phyloP scores from a whole-genome alignment of 2,797 vertebrate species.

The Cynodonichthys magdalenae region DNA sequence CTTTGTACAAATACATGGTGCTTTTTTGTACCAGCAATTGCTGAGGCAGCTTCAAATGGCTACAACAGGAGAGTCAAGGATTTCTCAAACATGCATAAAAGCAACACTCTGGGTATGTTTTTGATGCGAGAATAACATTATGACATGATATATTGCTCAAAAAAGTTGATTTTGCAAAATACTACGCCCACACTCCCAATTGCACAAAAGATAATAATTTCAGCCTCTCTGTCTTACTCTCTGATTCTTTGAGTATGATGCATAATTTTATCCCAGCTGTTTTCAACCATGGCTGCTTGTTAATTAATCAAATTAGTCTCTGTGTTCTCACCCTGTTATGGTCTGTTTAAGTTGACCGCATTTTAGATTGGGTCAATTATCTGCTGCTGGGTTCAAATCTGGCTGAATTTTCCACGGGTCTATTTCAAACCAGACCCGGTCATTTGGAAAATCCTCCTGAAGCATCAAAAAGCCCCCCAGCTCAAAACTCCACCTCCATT shows the following conservation, averaged over 20 bases:
- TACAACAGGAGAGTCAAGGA: too few relatives aligned
- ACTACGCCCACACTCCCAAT: too few relatives aligned
- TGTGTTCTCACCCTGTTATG: not conserved
- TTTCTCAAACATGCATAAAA: too few relatives aligned
- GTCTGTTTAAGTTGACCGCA: slow-evolving; percentile 2
- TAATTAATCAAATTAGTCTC: slow-evolving; percentile 22
- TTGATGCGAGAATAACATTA: too few relatives aligned
- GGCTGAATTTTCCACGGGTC: not conserved
- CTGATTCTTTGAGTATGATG: slow-evolving; percentile 2
- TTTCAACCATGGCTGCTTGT: slow-evolving; percentile 1
- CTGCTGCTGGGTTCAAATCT: not conserved
- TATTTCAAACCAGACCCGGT: slow-evolving; percentile 3
- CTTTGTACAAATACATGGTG: too few relatives aligned
- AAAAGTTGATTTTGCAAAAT: too few relatives aligned
- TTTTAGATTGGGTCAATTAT: slow-evolving; percentile 10
- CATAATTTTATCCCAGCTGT: slow-evolving; percentile 1
- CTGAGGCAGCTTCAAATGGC: too few relatives aligned
- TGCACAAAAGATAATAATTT: not conserved
- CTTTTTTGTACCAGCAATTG: too few relatives aligned
- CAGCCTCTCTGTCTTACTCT: not conserved
- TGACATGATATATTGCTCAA: too few relatives aligned
- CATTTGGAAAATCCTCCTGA: not conserved
- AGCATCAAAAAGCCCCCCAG: not conserved
- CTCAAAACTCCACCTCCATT: not conserved
- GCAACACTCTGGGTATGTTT: too few relatives aligned